These are phyloP conservation scores for Drosophila neonasuta DNA, from an alignment of 2,888 invertebrate species.

Conservation along the genomic window DNA sequence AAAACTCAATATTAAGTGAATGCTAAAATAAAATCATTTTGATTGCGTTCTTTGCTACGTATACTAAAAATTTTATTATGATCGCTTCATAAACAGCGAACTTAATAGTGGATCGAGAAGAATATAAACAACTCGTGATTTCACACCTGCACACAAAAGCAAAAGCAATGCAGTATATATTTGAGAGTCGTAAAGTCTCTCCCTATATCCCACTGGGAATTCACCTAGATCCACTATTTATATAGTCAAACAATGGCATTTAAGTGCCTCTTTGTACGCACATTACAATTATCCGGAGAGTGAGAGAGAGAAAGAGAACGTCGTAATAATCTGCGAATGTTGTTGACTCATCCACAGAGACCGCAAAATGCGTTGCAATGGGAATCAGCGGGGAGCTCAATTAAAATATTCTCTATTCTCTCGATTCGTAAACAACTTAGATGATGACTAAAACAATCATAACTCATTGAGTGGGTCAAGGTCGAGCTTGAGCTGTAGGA, in stretches of 20 bases:
- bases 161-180: background rate
- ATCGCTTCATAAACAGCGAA: background rate
- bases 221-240: slow-evolving; percentile 13
- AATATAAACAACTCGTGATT: slow-evolving; percentile 3
- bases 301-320: background rate
- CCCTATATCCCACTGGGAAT: background rate
- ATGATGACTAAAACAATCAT: slow-evolving; percentile 14
- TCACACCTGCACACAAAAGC: background rate
- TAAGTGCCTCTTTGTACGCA: slow-evolving; percentile 10
- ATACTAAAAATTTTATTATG: background rate
- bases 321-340: slow-evolving; percentile 1
- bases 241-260: slow-evolving; percentile 20
- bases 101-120: background rate
- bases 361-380: slow-evolving; percentile 12
- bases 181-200: background rate
- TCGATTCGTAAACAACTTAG: slow-evolving; percentile 14
- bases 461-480: slow-evolving; percentile 19
- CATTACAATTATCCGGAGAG: slow-evolving; percentile 9
- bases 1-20: too few relatives aligned
- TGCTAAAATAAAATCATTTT: too few relatives aligned
- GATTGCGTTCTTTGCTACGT: too few relatives aligned
- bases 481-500: background rate
- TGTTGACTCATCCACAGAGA: slow-evolving; percentile 16
- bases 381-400: slow-evolving; percentile 1
- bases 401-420: slow-evolving; percentile 5